Percentiles rank a stretch among this genome's conserved stretches.
Conservation (phyloP, 2,888 invertebrate species). For the Myopa testacea region DNA sequence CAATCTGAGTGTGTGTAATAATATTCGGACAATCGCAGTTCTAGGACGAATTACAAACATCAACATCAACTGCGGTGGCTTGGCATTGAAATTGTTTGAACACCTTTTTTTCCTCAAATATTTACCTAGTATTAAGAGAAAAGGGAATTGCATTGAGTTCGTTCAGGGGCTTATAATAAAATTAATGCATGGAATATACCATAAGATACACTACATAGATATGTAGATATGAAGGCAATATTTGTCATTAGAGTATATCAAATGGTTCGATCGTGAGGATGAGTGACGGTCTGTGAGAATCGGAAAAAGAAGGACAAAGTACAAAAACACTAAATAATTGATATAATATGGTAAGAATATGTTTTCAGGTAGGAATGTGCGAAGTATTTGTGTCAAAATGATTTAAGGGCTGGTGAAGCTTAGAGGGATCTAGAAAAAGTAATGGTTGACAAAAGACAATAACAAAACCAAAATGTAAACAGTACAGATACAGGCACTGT, state of each 20-base stretch:
- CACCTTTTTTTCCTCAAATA: neutral
- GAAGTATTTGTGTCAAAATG: neutral
- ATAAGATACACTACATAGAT: neutral
- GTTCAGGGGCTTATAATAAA: neutral
- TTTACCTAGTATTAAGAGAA: neutral
- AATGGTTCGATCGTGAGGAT: too few species aligned
- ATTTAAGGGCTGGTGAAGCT: neutral
- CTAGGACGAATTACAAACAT: too few species aligned
- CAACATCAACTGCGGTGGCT: too few species aligned
- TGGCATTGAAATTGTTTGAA: neutral
- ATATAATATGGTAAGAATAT: neutral
- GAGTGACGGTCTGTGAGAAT: too few species aligned
- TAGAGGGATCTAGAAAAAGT: too few species aligned
- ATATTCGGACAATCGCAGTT: too few species aligned
- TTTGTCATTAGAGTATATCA: too few species aligned
- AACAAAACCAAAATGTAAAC: too few species aligned
- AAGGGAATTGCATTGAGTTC: neutral
- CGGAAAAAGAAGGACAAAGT: too few species aligned
- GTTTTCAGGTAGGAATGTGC: neutral
- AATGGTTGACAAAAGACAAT: too few species aligned
- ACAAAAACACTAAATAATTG: neutral
- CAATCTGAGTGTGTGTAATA: too few species aligned
- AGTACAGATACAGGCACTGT: too few species aligned
- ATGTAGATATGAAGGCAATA: neutral
- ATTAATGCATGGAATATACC: neutral